Conservation (phyloP, 2,888 invertebrate species). For the Melieria omissa region DNA sequence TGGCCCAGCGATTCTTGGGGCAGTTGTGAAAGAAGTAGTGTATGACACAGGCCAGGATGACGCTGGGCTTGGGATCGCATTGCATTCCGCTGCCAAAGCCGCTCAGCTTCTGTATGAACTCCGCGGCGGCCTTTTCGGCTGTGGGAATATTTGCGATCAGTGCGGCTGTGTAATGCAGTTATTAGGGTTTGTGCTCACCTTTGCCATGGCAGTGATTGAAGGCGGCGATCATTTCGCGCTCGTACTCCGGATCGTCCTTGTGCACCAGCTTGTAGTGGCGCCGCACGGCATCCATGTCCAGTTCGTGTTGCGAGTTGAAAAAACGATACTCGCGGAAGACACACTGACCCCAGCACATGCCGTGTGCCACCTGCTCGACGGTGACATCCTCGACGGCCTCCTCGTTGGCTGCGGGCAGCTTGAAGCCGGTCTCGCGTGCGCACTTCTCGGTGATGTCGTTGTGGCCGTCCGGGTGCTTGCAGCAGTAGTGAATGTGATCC, state of each 20-base stretch:
- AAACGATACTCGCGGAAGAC: constrained; percentile 48
- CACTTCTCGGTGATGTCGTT: constrained; percentile 51
- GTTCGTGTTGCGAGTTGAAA: constrained; percentile 40
- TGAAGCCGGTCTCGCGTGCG: constrained; percentile 51
- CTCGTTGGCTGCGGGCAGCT: constrained; percentile 46
- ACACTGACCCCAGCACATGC: constrained; percentile 54
- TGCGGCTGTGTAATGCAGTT: no score
- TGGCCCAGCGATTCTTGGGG: constrained; percentile 54
- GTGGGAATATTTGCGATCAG: no score
- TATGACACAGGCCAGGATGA: constrained; percentile 53
- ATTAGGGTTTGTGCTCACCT: constrained; percentile 39
- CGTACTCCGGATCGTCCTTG: constrained; percentile 51
- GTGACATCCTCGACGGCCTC: constrained; percentile 54
- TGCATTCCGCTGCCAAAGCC: constrained; percentile 37
- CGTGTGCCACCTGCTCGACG: constrained; percentile 48
- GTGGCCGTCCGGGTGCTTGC: constrained; percentile 56
- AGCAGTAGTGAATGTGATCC: constrained; percentile 54
- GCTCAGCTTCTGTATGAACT: constrained; percentile 50
- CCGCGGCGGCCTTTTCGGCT: constrained; percentile 50
- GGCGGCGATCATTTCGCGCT: constrained; percentile 54
- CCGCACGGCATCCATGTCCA: constrained; percentile 52
- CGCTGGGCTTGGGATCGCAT: constrained; percentile 52
- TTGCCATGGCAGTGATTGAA: constrained; percentile 56
- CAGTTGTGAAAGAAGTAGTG: constrained; percentile 57
- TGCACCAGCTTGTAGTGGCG: constrained; percentile 40